phyloP scores from a whole-genome alignment of 2,888 invertebrate genomes.

The Nephrotoma appendiculata region DNA sequence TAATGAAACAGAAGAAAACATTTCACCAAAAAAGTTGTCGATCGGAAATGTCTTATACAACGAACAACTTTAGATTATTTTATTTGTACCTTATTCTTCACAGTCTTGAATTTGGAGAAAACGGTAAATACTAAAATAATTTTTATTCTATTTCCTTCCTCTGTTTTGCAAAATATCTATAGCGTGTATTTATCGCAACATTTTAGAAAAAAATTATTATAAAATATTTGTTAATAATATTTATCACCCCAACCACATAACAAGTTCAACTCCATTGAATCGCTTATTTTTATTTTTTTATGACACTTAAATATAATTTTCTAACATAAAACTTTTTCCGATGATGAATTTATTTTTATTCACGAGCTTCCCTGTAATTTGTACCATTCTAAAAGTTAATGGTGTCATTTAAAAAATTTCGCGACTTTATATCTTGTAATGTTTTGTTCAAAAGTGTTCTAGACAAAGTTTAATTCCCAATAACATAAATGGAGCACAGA shows the following conservation, averaged over 20 bases:
- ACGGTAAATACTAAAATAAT: too few relatives aligned
- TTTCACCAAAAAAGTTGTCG: too few relatives aligned
- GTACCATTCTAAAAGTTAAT: neutral
- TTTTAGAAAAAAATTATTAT: neutral
- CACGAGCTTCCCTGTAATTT: neutral
- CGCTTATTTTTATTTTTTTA: neutral
- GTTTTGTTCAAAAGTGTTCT: too few relatives aligned
- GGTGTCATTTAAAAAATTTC: neutral
- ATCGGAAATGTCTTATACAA: too few relatives aligned
- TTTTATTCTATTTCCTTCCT: too few relatives aligned
- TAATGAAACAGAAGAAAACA: too few relatives aligned
- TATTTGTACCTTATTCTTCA: too few relatives aligned
- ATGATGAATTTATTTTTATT: neutral
- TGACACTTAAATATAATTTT: neutral
- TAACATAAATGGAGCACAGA: neutral
- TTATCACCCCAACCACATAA: neutral
- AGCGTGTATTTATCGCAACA: neutral
- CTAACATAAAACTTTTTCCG: neutral
- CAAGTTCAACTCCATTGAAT: neutral
- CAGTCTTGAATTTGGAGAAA: too few relatives aligned
- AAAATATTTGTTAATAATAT: neutral
- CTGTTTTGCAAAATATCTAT: too few relatives aligned
- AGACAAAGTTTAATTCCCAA: neutral
- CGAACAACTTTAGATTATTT: too few relatives aligned
- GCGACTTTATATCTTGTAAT: too few relatives aligned